phyloP scores from a whole-genome alignment of 2,888 invertebrate species.

The Acleris holmiana region DNA sequence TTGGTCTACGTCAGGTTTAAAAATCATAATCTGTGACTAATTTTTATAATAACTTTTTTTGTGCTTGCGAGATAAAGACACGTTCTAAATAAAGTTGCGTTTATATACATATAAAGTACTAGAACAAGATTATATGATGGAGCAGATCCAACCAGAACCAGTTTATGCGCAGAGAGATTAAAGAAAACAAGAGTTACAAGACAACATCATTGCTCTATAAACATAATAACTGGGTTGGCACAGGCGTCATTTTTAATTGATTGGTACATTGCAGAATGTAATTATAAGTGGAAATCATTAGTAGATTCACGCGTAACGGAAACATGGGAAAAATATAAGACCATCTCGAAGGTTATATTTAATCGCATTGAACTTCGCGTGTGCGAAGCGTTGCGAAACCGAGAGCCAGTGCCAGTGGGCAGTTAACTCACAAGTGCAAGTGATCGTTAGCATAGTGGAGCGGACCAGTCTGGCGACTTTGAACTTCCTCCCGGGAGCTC shows the following conservation, averaged over 20 bases:
- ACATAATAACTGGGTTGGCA: conserved; percentile 10
- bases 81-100: too few relatives aligned
- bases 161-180: conserved; percentile 16
- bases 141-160: not conserved
- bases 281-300: conserved; percentile 43
- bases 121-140: too few relatives aligned
- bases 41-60: too few relatives aligned
- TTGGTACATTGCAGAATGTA: conserved; percentile 21
- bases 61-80: too few relatives aligned
- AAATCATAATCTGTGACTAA: too few relatives aligned
- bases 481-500: conserved; percentile 47
- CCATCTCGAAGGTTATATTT: conserved; percentile 46
- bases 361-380: conserved; percentile 37
- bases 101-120: too few relatives aligned
- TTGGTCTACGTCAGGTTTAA: too few relatives aligned
- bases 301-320: conserved; percentile 40
- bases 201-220: not conserved
- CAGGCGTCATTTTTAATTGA: conserved; percentile 26
- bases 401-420: conserved; percentile 21
- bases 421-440: not conserved
- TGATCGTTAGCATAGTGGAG: conserved; percentile 1
- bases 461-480: conserved; percentile 45
- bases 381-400: conserved; percentile 15
- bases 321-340: conserved; percentile 48
- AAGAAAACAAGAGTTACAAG: not conserved